These are phyloP conservation scores for Sinhomidia bicolor DNA, from an alignment of 2,888 invertebrate genomes.

Conservation along the genomic window DNA sequence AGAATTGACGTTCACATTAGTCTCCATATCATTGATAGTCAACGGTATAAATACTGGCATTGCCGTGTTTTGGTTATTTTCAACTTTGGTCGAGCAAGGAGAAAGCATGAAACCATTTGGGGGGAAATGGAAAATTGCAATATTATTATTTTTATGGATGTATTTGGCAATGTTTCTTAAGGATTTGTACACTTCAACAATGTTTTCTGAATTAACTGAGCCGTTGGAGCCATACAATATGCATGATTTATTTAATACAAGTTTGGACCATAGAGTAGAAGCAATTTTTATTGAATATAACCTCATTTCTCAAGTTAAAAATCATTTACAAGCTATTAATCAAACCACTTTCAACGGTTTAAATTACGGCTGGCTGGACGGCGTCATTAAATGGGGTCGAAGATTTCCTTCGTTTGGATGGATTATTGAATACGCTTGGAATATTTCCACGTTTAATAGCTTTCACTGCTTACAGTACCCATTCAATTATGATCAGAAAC, in stretches of 20 bases:
- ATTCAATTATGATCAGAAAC: background rate
- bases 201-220: background rate
- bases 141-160: background rate
- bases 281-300: background rate
- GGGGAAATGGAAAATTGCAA: background rate
- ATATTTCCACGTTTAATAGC: no score
- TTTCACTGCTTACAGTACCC: background rate
- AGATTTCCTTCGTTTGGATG: no score
- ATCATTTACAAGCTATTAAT: background rate
- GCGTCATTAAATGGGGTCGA: no score
- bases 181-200: background rate
- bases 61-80: background rate
- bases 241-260: background rate
- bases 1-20: background rate
- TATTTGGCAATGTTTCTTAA: background rate
- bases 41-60: background rate
- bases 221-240: background rate
- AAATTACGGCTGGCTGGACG: no score
- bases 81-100: background rate
- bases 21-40: background rate
- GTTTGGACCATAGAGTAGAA: background rate
- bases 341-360: no score
- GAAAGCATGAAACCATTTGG: background rate
- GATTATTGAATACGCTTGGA: no score
- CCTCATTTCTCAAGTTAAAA: background rate